phyloP scores from a whole-genome alignment of 2,888 invertebrate genomes.

The Cephonodes hylas region DNA sequence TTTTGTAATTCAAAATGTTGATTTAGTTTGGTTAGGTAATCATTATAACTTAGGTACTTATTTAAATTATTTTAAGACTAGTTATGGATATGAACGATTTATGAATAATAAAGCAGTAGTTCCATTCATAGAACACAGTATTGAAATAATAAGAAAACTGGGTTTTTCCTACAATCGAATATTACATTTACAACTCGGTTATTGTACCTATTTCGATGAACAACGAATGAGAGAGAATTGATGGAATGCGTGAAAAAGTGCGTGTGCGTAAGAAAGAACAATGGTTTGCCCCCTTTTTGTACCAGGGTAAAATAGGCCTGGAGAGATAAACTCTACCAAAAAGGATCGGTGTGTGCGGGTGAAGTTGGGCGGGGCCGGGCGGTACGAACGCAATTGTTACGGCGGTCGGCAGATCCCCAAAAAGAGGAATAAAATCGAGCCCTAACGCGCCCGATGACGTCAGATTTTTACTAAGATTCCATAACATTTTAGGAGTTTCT shows the following conservation, averaged over 20 bases:
- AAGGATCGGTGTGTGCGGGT: conserved; percentile 47
- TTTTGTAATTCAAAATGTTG: no score
- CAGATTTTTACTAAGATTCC: conserved; percentile 56
- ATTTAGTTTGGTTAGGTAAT: no score
- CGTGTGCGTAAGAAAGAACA: conserved; percentile 82
- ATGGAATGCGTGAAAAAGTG: conserved; percentile 50
- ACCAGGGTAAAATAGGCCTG: conserved; percentile 70
- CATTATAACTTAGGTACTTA: no score
- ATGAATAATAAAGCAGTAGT: no score
- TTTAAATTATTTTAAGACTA: no score
- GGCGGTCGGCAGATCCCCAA: conserved; percentile 7
- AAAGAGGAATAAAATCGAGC: conserved; percentile 8
- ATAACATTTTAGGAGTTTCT: conserved; percentile 36
- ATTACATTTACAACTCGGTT: no score
- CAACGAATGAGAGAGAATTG: conserved; percentile 20
- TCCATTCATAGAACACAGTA: no score
- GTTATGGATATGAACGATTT: no score
- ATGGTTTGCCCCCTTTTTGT: conserved; percentile 81
- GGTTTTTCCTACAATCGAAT: no score
- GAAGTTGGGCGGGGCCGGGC: conserved; percentile 33
- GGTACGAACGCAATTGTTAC: conserved; percentile 8
- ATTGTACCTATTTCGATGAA: neutral
- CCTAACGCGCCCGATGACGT: conserved; percentile 50
- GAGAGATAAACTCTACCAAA: conserved; percentile 58
- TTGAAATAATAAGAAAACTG: no score